phyloP scores from a whole-genome alignment of 2,113 vertebrate genomes.

The Rhinogobius similis region DNA sequence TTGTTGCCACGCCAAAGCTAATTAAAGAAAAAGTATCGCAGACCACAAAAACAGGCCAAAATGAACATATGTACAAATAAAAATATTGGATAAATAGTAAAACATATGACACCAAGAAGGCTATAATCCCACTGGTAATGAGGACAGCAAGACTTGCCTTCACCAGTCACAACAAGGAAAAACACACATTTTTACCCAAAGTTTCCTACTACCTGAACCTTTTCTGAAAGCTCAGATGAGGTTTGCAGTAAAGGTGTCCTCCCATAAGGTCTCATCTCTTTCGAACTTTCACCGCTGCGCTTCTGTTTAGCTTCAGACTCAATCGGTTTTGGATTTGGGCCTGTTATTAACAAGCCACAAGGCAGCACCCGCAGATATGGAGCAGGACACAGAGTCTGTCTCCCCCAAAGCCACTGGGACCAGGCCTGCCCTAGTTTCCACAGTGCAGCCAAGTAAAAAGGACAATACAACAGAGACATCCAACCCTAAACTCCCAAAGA shows the following conservation, averaged over 20 bases:
- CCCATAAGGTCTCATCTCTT: constrained; percentile 2
- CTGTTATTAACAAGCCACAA: constrained; percentile 44
- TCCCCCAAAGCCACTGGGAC: constrained; percentile 21
- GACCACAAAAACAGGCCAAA: too few species aligned
- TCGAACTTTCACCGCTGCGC: constrained; percentile 4
- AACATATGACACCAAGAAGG: background rate
- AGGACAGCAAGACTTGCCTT: background rate
- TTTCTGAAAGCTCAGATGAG: background rate
- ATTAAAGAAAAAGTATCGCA: too few species aligned
- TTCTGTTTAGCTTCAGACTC: constrained; percentile 4
- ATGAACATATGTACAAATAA: too few species aligned
- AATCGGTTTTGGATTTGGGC: constrained; percentile 22
- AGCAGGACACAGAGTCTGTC: constrained; percentile 48
- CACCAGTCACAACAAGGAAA: background rate
- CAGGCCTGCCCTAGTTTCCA: constrained; percentile 52
- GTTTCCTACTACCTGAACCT: background rate
- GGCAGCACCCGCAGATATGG: constrained; percentile 35
- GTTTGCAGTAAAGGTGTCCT: constrained; percentile 5
- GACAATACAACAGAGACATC: constrained; percentile 1
- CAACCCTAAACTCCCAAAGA: background rate
- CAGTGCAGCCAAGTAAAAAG: constrained; percentile 27
- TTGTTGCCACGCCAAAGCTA: too few species aligned
- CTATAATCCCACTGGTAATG: background rate
- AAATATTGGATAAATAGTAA: background rate
- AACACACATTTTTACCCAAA: too few species aligned